Conservation (phyloP, 1,140 invertebrate genomes). For the Rhagoletis pomonella region DNA sequence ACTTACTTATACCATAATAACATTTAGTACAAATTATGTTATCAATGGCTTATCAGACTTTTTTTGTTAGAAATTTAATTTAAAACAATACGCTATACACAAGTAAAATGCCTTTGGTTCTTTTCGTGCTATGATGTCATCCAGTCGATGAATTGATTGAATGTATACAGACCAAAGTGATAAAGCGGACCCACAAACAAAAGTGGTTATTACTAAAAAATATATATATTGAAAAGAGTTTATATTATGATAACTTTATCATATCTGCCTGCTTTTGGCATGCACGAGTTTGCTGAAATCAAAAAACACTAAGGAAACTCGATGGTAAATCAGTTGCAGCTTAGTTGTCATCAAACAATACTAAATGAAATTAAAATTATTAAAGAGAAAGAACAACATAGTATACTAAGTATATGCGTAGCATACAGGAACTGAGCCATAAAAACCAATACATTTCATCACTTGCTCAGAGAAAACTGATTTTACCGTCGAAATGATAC, state of each 20-base stretch:
- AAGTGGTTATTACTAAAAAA: background rate
- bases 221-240: background rate
- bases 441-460: too few relatives aligned
- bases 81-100: background rate
- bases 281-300: background rate
- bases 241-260: background rate
- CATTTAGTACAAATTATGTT: slow-evolving; percentile 16
- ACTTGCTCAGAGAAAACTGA: too few relatives aligned
- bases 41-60: slow-evolving; percentile 19
- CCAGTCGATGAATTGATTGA: background rate
- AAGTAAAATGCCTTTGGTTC: background rate
- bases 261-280: background rate
- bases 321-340: too few relatives aligned
- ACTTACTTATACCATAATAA: background rate
- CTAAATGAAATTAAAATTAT: too few relatives aligned
- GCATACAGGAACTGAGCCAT: too few relatives aligned
- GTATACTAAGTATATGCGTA: too few relatives aligned
- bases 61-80: background rate
- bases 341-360: too few relatives aligned
- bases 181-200: background rate
- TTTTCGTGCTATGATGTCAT: slow-evolving; percentile 22
- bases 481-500: too few relatives aligned
- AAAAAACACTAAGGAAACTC: background rate
- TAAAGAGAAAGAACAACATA: too few relatives aligned
- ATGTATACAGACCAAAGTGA: background rate